Base-by-base conservation (phyloP, 2,888 invertebrate genomes). In the Endotricha flammealis region DNA sequence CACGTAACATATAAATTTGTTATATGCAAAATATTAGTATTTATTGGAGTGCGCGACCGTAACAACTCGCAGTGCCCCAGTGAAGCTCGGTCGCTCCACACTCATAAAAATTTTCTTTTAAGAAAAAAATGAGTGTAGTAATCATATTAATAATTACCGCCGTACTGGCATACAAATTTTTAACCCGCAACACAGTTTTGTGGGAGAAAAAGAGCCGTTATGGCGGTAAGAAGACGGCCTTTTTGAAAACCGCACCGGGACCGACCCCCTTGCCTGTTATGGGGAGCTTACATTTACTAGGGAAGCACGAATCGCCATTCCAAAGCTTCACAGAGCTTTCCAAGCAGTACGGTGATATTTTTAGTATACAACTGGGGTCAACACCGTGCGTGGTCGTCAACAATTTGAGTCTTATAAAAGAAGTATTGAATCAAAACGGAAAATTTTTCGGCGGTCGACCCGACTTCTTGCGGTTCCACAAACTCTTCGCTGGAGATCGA, bases 371-470 rank as follows among this genome's bases (percentile, higher is more conserved):
- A 34, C 75, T 95, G 44, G 94, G 94, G 1, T 75, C 88, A 8
- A 85, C 90, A 0, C 89, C 90, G 29, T 94, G 94, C 68, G 77
- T 94, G 11, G 91, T 94, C 12, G 93, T 94, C 24, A 94, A 92
- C 66, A 93, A 90, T 66, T 88, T 92, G 58, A 88, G 89, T 9
- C 72, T 92, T 17, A 92, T 94, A 46, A 88, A 91, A 41, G 93
- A 93, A 62, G 93, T 94, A 31, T 80, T 94, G 12, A 93, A 94
- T 62, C 90, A 92, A 42, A 94, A 93, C 58, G 95, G 95, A 3
- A 91, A 91, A 44, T 91, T 92, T 56, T 95, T 96, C 71, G 94
- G 94, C 1, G 94, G 95, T 7, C 87, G 96, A 6, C 95, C 95
- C 0, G 91, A 95, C 65, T 95, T 95, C 69, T 67, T 92, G 48